Base-by-base conservation (phyloP, 2,888 invertebrate genomes). In the Hemicrepidius hirtus region DNA sequence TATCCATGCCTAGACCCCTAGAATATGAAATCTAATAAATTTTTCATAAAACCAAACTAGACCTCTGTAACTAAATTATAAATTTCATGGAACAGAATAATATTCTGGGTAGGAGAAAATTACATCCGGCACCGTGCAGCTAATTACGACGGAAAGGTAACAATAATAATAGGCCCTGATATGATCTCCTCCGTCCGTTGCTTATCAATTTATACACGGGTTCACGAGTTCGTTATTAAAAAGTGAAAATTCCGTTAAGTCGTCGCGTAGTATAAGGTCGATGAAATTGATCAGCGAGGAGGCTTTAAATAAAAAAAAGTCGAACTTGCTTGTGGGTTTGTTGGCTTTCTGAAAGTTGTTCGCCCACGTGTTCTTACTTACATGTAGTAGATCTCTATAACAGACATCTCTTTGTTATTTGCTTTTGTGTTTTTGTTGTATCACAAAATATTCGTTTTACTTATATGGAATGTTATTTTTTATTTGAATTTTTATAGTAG, bases 121-220 rank as follows among this genome's bases (percentile, higher is more conserved):
- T 50, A 50, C 50, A 50, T 50, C 50, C 50, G 50, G 50, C 21
- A n/a, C 21, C 50, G 50, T 50, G 50, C 12, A 24, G n/a, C 24
- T 50, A 50, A 50, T 50, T 50, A 50, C 24, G 50, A 16, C 46
- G 50, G 50, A 18, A 50, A 50, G 50, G 21, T 50, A 46, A 46
- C 20, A 46, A 46, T 20, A 20, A 20, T 46, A 44, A 44, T 44
- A 44, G n/a, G n/a, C 12, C 24, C 24, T 24, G 50, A 50, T 50
- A 24, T 12, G 24, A 50, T 50, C 50, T 50, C 18, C 50, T 50
- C 18, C 46, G 21, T 16, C 9, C n/a, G 10, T 50, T 50, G 21
- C 21, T 21, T 7, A n/a, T 10, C 21, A 24, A 24, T 50, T 46
- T 9, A 2, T 16, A 16, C 44, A 16, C 46, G 18, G 18, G 46